Base-by-base conservation (phyloP, 2,797 vertebrate species). In the Alosa sapidissima region DNA sequence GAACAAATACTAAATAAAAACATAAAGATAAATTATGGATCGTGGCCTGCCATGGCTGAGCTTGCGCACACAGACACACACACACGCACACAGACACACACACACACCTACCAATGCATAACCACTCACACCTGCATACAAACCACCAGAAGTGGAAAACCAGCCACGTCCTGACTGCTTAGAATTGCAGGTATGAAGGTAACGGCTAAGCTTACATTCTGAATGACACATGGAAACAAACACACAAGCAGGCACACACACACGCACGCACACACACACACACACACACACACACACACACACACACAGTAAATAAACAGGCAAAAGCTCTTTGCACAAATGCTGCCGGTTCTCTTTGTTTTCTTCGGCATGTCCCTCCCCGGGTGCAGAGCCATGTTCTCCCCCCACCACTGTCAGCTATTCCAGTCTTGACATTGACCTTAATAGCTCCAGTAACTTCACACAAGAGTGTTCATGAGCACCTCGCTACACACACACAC, bases 21-120 rank as follows among this genome's bases (percentile, higher is more conserved):
- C 86, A 87, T 86, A 87, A 84, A 86, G 87, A 92, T 94, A 91
- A 92, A 94, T 94, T 91, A 93, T 93, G 89, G 92, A 94, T 94
- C 88, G 88, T 88, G 83, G 88, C 28, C 87, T 90, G 88, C n/a
- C 68, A 28, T 75, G 68, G 68, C 68, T 62, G 68, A 81, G 68
- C 9, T 41, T 24, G 13, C 11, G 14, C 60, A 41, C 45, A 75
- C 21, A 83, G 4, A 82, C 45, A 49, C 19, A 58, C 68, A 75
- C 36, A 41, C 62, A 24, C 62, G 5, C 9, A 65, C 24, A 45
- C 7, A 10, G 36, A 55, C 36, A 81, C 58, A 72, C 33, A 51
- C 47, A 58, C n/a, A 82, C 11, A 82, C 45, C n/a, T 10, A 58
- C 10, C 62, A 19, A 62, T 16, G 41, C 16, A 81, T 54, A 85